Percentiles rank a stretch among this genome's conserved stretches.
These are phyloP conservation scores for Empidonax alnorum DNA, from an alignment of 2,113 vertebrate species.

Conservation along the genomic window DNA sequence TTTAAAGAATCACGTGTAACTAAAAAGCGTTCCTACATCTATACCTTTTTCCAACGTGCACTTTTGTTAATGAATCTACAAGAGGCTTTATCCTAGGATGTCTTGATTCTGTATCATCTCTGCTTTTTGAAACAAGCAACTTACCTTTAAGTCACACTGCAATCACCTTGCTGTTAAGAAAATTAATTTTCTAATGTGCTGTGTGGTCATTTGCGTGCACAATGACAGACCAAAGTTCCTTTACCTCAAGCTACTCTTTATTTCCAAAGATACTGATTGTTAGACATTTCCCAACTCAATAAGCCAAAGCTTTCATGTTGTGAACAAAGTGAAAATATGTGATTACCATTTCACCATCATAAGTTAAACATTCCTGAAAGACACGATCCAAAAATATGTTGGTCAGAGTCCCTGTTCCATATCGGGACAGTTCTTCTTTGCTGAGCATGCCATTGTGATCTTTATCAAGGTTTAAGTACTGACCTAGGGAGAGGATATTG, in stretches of 20 bases:
- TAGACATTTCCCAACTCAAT: background rate
- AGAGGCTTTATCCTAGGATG: background rate
- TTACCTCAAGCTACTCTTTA: background rate
- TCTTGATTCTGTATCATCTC: background rate
- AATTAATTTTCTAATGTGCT: background rate
- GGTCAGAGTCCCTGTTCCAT: constrained; percentile 95
- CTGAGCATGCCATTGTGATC: constrained; percentile 99
- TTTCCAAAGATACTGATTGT: background rate
- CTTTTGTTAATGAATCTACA: background rate
- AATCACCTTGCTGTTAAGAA: background rate
- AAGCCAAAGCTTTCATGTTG: background rate
- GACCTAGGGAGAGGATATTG: constrained; percentile 76
- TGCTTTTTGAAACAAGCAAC: background rate
- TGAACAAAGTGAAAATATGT: background rate
- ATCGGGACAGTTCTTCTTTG: constrained; percentile 97
- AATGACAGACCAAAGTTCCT: background rate
- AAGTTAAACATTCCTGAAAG: constrained; percentile 97
- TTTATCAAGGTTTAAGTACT: constrained; percentile 97
- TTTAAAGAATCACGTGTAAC: background rate
- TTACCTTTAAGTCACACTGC: background rate
- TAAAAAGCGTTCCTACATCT: background rate
- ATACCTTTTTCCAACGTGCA: background rate
- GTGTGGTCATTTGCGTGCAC: background rate
- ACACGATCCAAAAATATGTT: constrained; percentile 94
- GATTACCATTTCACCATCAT: constrained; percentile 97